These are phyloP conservation scores for Tapirus indicus DNA, from an alignment of 2,797 vertebrate genomes.

Conservation along the genomic window DNA sequence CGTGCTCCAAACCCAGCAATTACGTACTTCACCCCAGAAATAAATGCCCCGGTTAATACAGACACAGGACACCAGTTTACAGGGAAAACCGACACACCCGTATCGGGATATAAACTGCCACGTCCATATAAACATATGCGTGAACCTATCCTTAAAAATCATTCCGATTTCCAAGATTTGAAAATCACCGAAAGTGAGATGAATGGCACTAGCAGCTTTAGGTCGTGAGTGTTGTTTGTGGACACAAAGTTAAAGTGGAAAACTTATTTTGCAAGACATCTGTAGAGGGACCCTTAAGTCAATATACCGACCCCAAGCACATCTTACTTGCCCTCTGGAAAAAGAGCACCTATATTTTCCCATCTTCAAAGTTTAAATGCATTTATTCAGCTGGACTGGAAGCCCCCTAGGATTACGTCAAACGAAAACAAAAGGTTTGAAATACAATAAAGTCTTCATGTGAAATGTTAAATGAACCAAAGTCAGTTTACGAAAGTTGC, in stretches of 20 bases:
- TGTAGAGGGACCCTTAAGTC: too few species aligned
- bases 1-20: too few species aligned
- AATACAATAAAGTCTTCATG: not conserved
- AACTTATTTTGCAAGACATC: not conserved
- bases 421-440: not conserved
- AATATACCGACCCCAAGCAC: not conserved
- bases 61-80: not conserved
- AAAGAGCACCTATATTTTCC: not conserved
- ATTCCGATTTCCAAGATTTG: fast-evolving
- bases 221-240: not conserved
- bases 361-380: not conserved
- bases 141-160: fast-evolving
- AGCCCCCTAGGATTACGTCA: not conserved
- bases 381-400: fast-evolving
- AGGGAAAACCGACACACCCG: not conserved
- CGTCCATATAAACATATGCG: fast-evolving
- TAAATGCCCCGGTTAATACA: not conserved
- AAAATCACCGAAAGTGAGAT: not conserved
- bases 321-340: not conserved
- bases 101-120: too few species aligned
- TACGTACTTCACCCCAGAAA: not conserved
- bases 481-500: not conserved
- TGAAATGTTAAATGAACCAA: not conserved
- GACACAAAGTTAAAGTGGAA: too few species aligned
- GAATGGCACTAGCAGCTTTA: not conserved